Percentiles rank a stretch among this genome's conserved stretches.
Conservation (phyloP, 2,113 vertebrate species). For the Galeopterus variegatus region DNA sequence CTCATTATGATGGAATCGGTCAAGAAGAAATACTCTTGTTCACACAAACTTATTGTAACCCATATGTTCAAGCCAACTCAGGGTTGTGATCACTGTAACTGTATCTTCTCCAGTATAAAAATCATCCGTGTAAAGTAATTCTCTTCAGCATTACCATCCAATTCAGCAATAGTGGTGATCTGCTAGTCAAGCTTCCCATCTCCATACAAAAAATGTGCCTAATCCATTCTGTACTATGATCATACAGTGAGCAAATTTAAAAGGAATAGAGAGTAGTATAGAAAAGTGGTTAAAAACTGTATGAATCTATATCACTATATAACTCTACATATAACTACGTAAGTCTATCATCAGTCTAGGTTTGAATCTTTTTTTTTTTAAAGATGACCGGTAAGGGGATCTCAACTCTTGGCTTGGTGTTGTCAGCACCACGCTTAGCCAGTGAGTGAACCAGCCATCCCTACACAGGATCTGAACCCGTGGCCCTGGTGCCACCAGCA, state of each 20-base stretch:
- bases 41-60: neutral
- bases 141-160: neutral
- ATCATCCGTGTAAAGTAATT: neutral
- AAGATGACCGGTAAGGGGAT: too few species aligned
- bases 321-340: too few species aligned
- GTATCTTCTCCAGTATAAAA: neutral
- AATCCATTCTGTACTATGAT: neutral
- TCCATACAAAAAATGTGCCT: neutral
- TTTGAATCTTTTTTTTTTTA: neutral
- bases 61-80: neutral
- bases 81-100: neutral
- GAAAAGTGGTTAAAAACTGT: neutral
- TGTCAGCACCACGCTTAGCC: too few species aligned
- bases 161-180: neutral
- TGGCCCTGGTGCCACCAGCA: too few species aligned
- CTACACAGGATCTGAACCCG: too few species aligned
- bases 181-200: neutral
- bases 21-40: slow-evolving; percentile 5
- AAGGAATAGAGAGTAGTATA: neutral
- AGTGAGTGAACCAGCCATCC: too few species aligned
- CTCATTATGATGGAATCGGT: neutral
- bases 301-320: too few species aligned
- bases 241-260: neutral
- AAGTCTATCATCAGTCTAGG: neutral
- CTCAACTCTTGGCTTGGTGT: too few species aligned